Conservation (phyloP, 1,140 invertebrate species). For the Pentalonia nigronervosa region DNA sequence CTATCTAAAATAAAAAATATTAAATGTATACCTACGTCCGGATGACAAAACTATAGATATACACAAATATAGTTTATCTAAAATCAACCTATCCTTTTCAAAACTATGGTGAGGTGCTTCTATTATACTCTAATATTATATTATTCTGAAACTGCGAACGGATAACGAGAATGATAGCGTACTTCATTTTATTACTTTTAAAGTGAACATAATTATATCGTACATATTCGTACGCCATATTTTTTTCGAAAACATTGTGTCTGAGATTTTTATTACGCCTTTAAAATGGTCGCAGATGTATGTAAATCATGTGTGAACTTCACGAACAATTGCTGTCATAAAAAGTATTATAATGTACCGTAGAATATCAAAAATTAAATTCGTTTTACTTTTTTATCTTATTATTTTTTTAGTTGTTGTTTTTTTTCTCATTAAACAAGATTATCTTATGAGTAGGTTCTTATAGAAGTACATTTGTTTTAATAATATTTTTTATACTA, state of each 20-base stretch:
- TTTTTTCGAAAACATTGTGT: slow-evolving; percentile 11
- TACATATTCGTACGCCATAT: not conserved
- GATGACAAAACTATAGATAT: not conserved
- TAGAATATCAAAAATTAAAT: not conserved
- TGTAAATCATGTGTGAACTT: not conserved
- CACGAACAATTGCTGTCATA: not conserved
- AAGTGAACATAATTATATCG: not conserved
- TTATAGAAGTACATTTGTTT: not conserved
- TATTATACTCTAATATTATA: not conserved
- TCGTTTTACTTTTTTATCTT: not conserved
- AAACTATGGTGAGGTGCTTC: not conserved
- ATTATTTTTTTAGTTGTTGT: not conserved
- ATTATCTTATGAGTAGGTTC: not conserved
- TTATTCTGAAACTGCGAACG: not conserved
- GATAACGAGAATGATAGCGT: not conserved
- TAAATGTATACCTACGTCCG: not conserved
- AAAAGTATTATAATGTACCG: not conserved
- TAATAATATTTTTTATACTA: not conserved
- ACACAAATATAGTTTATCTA: not conserved
- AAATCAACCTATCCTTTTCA: not conserved
- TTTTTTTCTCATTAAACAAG: not conserved
- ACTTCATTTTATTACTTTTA: not conserved
- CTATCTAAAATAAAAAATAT: not conserved
- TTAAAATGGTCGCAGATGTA: not conserved
- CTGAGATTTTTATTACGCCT: not conserved